These are phyloP conservation scores for Hybognathus amarus DNA, from an alignment of 2,797 vertebrate genomes.

Conservation along the genomic window DNA sequence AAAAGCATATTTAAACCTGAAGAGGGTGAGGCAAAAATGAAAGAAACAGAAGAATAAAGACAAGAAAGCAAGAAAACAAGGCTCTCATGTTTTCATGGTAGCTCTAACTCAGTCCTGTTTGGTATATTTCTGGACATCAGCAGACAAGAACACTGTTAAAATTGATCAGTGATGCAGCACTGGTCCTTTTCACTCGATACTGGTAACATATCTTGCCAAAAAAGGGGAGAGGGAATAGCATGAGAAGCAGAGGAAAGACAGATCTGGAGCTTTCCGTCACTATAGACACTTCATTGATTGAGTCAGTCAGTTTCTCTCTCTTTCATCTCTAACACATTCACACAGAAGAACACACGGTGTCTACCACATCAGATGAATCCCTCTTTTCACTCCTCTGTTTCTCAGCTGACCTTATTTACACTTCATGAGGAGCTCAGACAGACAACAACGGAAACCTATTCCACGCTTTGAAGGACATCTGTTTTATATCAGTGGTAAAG, in stretches of 20 bases:
- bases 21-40: background rate
- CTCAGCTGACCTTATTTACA: conserved; percentile 48
- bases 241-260: background rate
- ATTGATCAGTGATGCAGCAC: conserved; percentile 42
- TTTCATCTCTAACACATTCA: conserved; percentile 39
- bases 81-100: background rate
- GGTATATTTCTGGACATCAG: conserved; percentile 24
- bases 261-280: conserved; percentile 33
- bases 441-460: conserved; percentile 33
- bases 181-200: background rate
- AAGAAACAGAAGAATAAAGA: background rate
- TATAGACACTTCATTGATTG: conserved; percentile 43
- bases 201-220: conserved; percentile 26
- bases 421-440: conserved; percentile 30
- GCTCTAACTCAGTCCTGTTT: background rate
- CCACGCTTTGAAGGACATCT: conserved; percentile 39
- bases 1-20: background rate
- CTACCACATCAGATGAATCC: conserved; percentile 49
- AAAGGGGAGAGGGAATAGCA: background rate
- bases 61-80: background rate
- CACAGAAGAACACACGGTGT: conserved; percentile 31
- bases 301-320: conserved; percentile 32
- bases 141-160: conserved; percentile 25
- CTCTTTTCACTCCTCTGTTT: conserved; percentile 33
- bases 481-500: conserved; percentile 39